Conservation (phyloP, 2,888 invertebrate genomes). For the Itoplectis maculator region DNA sequence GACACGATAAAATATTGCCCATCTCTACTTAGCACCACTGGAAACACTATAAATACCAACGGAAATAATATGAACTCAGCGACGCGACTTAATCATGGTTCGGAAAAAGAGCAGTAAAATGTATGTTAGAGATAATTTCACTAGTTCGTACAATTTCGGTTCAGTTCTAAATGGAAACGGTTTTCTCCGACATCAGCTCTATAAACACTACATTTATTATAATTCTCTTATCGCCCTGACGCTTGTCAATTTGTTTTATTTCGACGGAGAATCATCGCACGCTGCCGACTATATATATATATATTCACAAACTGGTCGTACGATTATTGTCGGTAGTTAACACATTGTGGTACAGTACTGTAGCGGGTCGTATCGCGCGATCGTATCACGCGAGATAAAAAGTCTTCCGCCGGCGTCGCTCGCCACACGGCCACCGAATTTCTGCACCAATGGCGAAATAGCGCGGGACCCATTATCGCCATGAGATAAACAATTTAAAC, state of each 20-base stretch:
- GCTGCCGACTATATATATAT: too few species aligned
- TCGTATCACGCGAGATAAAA: conserved; percentile 15
- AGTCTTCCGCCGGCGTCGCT: background rate
- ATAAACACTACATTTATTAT: too few species aligned
- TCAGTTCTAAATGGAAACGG: background rate
- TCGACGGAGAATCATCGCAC: too few species aligned
- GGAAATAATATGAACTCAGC: background rate
- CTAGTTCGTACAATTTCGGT: background rate
- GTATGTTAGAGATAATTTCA: background rate
- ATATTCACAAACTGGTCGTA: background rate
- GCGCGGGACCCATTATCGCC: background rate
- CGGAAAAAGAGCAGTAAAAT: background rate
- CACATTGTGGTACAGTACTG: background rate
- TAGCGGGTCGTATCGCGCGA: background rate
- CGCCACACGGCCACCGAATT: background rate
- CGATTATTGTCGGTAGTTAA: background rate
- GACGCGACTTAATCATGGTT: background rate
- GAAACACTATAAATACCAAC: background rate
- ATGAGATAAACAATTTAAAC: background rate
- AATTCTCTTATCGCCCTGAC: too few species aligned
- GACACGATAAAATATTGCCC: too few species aligned
- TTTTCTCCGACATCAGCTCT: background rate
- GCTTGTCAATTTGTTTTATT: too few species aligned
- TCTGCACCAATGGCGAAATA: background rate
- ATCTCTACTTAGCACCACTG: too few species aligned